Percentiles rank a stretch among this genome's conserved stretches.
Conservation (phyloP, 2,797 vertebrate genomes). For the Crocodylus rhombifer region DNA sequence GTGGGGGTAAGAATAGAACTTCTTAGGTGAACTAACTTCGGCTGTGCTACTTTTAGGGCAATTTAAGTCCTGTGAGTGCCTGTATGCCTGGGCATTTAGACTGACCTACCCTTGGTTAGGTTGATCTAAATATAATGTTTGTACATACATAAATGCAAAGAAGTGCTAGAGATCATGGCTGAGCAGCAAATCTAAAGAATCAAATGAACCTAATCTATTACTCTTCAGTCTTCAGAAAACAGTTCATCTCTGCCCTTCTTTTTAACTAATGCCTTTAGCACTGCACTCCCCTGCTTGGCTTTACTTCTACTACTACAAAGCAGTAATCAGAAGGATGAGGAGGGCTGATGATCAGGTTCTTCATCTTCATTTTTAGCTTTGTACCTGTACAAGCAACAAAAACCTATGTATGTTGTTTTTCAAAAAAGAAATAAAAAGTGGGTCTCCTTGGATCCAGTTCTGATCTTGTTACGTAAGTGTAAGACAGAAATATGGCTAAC, state of each 20-base stretch:
- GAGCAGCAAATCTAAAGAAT: neutral
- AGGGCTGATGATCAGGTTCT: neutral
- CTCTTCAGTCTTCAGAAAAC: neutral
- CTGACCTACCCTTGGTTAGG: too few species aligned
- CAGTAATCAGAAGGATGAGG: neutral
- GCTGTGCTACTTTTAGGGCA: too few species aligned
- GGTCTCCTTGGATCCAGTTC: neutral
- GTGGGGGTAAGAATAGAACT: too few species aligned
- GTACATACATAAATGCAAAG: too few species aligned
- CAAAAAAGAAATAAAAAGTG: neutral
- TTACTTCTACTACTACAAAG: neutral
- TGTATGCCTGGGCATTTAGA: too few species aligned
- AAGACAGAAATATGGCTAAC: neutral
- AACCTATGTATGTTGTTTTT: neutral
- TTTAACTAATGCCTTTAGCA: neutral
- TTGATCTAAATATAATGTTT: too few species aligned
- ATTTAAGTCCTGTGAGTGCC: too few species aligned
- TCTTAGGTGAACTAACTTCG: too few species aligned
- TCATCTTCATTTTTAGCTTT: neutral
- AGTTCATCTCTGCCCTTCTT: neutral
- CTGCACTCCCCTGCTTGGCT: neutral
- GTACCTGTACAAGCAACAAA: neutral
- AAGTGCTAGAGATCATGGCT: too few species aligned
- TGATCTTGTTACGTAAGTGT: neutral
- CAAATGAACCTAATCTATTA: neutral